A percentile compares a stretch with the other conserved stretches of the same genome.
Evolutionary conservation across 1,140 invertebrate species (phyloP).

Genomic region (Calliopsis andreniformis): DNA sequence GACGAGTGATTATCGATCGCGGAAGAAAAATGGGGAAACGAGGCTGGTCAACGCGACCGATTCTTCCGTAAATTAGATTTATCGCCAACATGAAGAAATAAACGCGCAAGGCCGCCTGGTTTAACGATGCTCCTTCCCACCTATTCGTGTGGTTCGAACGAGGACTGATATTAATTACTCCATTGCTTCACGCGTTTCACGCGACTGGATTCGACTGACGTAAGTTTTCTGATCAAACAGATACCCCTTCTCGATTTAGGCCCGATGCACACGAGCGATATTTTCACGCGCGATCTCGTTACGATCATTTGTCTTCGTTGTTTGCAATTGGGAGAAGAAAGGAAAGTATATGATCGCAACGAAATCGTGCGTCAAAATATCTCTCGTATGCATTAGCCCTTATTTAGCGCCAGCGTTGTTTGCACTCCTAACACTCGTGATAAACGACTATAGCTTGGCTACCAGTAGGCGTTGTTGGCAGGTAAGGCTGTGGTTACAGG

Average conservation of each 20-base stretch:
- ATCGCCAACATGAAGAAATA: not conserved
- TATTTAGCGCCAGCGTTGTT: too few species aligned
- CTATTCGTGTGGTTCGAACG: not conserved
- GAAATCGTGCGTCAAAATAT: too few species aligned
- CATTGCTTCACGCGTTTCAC: conserved; percentile 13
- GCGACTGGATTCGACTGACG: conserved; percentile 50
- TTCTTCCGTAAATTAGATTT: conserved; percentile 12
- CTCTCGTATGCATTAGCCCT: too few species aligned
- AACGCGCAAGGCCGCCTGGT: not conserved
- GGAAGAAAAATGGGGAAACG: conserved; percentile 16
- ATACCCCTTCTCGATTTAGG: too few species aligned
- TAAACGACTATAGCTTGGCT: not conserved
- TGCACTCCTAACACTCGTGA: not conserved
- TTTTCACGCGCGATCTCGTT: too few species aligned
- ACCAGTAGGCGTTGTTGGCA: too few species aligned
- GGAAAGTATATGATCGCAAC: too few species aligned
- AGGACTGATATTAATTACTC: conserved; percentile 14
- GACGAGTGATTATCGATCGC: conserved; percentile 24
- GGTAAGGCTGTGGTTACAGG: too few species aligned
- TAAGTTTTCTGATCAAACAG: conserved; percentile 43
- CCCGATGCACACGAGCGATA: too few species aligned
- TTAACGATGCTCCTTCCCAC: not conserved
- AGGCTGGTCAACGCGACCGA: not conserved
- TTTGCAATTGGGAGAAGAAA: too few species aligned
- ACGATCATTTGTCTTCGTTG: too few species aligned